Base-by-base conservation (phyloP, 2,888 invertebrate species). In the Drosophila crucigera region DNA sequence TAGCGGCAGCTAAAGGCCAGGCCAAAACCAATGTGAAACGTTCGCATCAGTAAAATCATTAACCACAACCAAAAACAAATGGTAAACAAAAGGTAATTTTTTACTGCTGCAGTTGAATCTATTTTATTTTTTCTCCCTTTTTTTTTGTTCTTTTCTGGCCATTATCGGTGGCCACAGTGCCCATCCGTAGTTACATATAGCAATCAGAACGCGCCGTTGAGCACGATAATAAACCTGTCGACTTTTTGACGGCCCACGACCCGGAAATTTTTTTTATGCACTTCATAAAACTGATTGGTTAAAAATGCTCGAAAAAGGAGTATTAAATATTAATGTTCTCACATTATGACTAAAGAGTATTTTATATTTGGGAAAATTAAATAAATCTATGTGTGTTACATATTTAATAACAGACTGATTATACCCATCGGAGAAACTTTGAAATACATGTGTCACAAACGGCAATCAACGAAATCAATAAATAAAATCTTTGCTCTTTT, bases 121-220 rank as follows among this genome's bases (percentile, higher is more conserved):
- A 9, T 63, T 65, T 37, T 50, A 19, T 28, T 4, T 22, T 22
- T 33, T 25, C 33, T 1, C 31, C 2, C 2, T 22, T 50, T 16
- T 22, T 10, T 22, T 1, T 19, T 11, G 1, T n/a, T 3, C 16
- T 3, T 31, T 30, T 43, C 43, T 58, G 58, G 58, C 31, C 47
- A 47, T 47, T 47, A 58, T 41, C 41, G 39, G n/a, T 31, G 58
- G 30, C 30, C 58, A 39, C 41, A 14, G 16, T 67, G 30, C 68
- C 50, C 58, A 68, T 55, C 59, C 28, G 50, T n/a, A 22, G 59
- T 31, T 66, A 75, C 64, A 82, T 82, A 70, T 82, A 60, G 55
- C 81, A 81, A 83, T 86, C 82, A 77, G 70, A 63, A 66, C 55
- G 70, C 82, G 37, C 69, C 62, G 74, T 66, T 86, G 77, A 86